Conservation (phyloP, 1,140 invertebrate genomes). For the Atopsyche davidsoni region DNA sequence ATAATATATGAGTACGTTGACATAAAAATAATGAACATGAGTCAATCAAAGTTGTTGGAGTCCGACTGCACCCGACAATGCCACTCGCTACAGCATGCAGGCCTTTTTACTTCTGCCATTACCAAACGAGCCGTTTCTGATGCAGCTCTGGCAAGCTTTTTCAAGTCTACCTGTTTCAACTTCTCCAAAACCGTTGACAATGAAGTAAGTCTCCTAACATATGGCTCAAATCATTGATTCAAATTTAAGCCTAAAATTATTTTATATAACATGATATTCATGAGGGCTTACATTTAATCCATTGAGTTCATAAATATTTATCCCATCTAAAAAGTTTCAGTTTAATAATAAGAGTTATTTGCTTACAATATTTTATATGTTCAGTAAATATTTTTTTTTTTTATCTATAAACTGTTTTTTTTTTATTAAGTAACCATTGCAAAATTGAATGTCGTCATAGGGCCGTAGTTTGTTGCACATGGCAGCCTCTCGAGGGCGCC, state of each 20-base stretch:
- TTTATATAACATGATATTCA: too few species aligned
- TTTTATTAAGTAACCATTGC: neutral
- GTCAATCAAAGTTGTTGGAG: constrained; percentile 33
- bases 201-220: constrained; percentile 37
- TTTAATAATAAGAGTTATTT: too few species aligned
- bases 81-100: constrained; percentile 55
- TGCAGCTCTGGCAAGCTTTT: constrained; percentile 50
- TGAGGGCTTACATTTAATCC: too few species aligned
- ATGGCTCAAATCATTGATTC: too few species aligned
- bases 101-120: constrained; percentile 52
- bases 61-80: constrained; percentile 52
- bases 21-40: too few species aligned
- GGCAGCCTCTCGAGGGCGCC: constrained; percentile 60
- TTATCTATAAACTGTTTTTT: neutral
- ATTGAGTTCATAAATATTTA: too few species aligned
- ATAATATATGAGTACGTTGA: too few species aligned
- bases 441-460: constrained; percentile 28
- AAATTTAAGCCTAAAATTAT: too few species aligned
- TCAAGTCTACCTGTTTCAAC: constrained; percentile 53
- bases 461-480: constrained; percentile 64
- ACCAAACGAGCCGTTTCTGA: constrained; percentile 53
- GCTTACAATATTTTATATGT: too few species aligned
- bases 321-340: too few species aligned
- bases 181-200: constrained; percentile 51
- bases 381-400: too few species aligned